Evolutionary conservation across 2,113 vertebrate genomes (phyloP).

Genomic region (Anthoscopus minutus): DNA sequence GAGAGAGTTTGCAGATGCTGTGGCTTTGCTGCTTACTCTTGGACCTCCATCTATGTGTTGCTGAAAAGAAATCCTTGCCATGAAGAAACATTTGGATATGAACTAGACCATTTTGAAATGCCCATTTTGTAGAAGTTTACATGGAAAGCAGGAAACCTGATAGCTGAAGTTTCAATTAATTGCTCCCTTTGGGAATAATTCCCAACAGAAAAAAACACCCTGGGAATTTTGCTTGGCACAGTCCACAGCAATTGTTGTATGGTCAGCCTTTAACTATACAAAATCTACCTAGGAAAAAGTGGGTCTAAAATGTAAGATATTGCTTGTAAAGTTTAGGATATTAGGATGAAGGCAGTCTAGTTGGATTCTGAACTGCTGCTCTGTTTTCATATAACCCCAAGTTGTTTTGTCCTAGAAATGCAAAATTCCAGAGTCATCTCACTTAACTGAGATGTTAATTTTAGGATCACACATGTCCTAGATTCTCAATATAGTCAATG

Average conservation of each 20-base stretch:
- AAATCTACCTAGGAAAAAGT: not conserved
- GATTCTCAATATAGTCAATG: constrained; percentile 39
- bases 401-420: constrained; percentile 33
- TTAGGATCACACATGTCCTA: constrained; percentile 31
- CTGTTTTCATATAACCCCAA: not conserved
- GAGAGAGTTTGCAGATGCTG: not conserved
- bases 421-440: constrained; percentile 2
- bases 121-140: not conserved
- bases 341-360: not conserved
- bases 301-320: not conserved
- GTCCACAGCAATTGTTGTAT: not conserved
- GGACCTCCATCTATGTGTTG: not conserved
- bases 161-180: not conserved
- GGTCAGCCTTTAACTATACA: not conserved
- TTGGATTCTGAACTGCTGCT: not conserved
- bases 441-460: constrained; percentile 29
- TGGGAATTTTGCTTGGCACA: not conserved
- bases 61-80: not conserved
- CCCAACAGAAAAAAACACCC: not conserved
- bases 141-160: not conserved
- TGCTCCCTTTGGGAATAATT: not conserved
- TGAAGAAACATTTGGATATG: not conserved
- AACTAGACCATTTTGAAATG: not conserved
- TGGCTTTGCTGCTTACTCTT: not conserved
- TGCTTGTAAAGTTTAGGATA: not conserved